phyloP scores from a whole-genome alignment of 2,113 vertebrate genomes.

The Sprattus sprattus region DNA sequence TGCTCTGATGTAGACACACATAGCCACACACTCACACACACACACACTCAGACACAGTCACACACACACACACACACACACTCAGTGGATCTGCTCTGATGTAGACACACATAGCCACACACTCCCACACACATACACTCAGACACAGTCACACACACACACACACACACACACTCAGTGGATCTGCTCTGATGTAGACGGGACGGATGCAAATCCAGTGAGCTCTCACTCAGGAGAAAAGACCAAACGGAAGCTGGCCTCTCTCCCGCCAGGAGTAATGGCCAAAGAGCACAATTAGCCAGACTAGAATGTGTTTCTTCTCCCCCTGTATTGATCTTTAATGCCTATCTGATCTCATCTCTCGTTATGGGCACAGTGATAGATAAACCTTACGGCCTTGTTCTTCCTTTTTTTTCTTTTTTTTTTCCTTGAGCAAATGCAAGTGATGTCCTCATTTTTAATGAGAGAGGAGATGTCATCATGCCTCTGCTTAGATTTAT shows the following conservation, averaged over 20 bases:
- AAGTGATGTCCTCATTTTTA: conserved; percentile 45
- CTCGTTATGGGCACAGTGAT: not conserved
- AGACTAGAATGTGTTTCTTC: not conserved
- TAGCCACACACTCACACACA: too few species aligned
- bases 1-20: too few species aligned
- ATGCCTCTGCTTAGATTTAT: conserved; percentile 62
- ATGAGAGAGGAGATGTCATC: conserved; percentile 59
- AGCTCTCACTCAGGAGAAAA: not conserved
- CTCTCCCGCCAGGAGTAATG: not conserved
- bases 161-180: too few species aligned
- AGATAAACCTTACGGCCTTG: not conserved
- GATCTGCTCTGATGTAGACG: not conserved
- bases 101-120: too few species aligned
- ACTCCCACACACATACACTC: too few species aligned
- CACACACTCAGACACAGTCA: too few species aligned
- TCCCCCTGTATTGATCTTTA: not conserved
- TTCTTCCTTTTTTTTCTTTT: not conserved
- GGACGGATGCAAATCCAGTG: not conserved
- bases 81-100: too few species aligned
- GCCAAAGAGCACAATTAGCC: not conserved
- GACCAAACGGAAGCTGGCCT: not conserved
- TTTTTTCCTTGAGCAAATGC: not conserved
- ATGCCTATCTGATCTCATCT: not conserved
- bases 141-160: too few species aligned
- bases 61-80: too few species aligned